Conservation (phyloP, 2,888 invertebrate genomes). For the Orgyia antiqua region DNA sequence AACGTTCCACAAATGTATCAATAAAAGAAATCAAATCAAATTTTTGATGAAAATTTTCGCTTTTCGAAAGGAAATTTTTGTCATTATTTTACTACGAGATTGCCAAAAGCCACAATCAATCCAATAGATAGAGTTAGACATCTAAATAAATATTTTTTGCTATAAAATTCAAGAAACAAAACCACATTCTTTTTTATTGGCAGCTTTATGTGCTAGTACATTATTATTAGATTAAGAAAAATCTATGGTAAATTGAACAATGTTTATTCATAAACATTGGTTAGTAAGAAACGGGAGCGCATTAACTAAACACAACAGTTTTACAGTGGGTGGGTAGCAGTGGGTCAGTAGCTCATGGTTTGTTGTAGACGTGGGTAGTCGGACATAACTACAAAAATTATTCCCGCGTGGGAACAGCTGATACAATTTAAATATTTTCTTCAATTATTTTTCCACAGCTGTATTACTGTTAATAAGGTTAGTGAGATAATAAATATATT, state of each 20-base stretch:
- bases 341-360: constrained; percentile 21
- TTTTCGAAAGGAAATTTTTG: too few species aligned
- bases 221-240: background rate
- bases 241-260: background rate
- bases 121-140: too few species aligned
- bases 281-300: background rate
- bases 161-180: too few species aligned
- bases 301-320: constrained; percentile 1
- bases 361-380: constrained; percentile 9
- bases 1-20: too few species aligned
- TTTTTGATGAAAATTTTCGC: too few species aligned
- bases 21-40: too few species aligned
- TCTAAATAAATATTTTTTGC: too few species aligned
- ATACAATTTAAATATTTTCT: constrained; percentile 9
- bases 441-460: background rate
- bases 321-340: constrained; percentile 13
- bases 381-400: constrained; percentile 21
- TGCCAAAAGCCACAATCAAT: too few species aligned
- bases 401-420: constrained; percentile 20
- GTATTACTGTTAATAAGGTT: background rate
- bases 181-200: too few species aligned
- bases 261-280: background rate
- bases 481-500: too few species aligned
- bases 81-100: too few species aligned
- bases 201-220: too few species aligned